Conservation (phyloP, 2,113 vertebrate species). For the Pseudonaja textilis region DNA sequence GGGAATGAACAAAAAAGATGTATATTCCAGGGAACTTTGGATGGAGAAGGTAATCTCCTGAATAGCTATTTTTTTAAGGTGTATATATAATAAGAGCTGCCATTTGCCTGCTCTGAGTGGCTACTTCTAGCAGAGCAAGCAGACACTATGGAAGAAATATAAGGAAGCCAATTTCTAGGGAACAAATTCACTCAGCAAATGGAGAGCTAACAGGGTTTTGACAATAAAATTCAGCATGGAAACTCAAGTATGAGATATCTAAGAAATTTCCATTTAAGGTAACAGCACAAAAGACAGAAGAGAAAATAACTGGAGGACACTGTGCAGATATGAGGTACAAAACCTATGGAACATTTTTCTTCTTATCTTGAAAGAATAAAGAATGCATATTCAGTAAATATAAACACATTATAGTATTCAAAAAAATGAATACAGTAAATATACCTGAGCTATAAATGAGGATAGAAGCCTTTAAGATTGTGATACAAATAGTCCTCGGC, state of each 20-base stretch:
- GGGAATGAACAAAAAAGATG: not conserved
- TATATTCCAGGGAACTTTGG: not conserved
- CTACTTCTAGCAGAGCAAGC: not conserved
- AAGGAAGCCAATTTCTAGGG: not conserved
- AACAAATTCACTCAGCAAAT: not conserved
- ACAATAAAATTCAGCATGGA: not conserved
- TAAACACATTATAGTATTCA: not conserved
- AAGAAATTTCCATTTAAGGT: not conserved
- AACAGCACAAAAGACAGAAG: not conserved
- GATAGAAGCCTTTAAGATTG: not conserved
- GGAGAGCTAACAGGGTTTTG: not conserved
- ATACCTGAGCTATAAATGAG: not conserved
- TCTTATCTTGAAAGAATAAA: not conserved
- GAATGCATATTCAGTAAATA: not conserved
- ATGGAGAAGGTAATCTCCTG: not conserved
- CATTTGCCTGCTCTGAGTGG: not conserved
- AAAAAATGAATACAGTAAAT: not conserved
- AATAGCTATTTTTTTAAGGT: not conserved
- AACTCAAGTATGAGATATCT: not conserved
- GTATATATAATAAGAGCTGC: not conserved
- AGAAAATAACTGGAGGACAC: not conserved
- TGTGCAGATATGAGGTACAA: not conserved
- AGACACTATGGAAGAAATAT: not conserved
- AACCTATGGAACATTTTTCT: not conserved
- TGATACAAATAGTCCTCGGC: not conserved